phyloP scores from a whole-genome alignment of 2,888 invertebrate genomes.

The Cloeon dipterum region DNA sequence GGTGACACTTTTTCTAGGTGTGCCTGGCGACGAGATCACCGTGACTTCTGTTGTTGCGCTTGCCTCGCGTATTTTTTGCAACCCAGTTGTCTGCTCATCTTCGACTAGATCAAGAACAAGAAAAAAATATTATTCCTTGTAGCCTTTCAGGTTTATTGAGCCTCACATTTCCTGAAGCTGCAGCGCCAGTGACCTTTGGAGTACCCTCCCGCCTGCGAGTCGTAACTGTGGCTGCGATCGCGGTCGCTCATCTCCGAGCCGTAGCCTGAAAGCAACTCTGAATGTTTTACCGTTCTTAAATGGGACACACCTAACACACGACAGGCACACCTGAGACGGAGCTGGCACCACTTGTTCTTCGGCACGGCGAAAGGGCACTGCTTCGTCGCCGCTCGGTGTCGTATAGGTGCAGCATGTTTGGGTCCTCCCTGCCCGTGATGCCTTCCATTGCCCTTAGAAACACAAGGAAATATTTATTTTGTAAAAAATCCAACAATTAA shows the following conservation, averaged over 20 bases:
- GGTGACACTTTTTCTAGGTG: slow-evolving; percentile 20
- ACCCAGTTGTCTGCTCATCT: slow-evolving; percentile 21
- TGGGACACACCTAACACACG: no score
- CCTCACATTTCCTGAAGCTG: slow-evolving; percentile 35
- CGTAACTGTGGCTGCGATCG: slow-evolving; percentile 33
- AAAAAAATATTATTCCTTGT: background rate
- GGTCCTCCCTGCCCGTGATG: slow-evolving; percentile 8
- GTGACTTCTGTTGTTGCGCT: slow-evolving; percentile 1
- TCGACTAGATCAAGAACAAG: slow-evolving; percentile 22
- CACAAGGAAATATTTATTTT: background rate
- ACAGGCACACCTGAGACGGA: slow-evolving; percentile 44
- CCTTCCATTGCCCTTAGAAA: background rate
- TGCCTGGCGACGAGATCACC: slow-evolving; percentile 7
- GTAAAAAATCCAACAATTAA: background rate
- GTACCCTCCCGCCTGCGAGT: slow-evolving; percentile 22
- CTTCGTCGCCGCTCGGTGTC: slow-evolving; percentile 17
- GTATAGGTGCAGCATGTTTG: slow-evolving; percentile 17
- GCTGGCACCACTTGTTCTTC: slow-evolving; percentile 62
- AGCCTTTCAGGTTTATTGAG: background rate
- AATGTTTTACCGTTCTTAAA: background rate
- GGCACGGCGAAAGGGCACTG: slow-evolving; percentile 21
- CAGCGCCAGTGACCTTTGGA: slow-evolving; percentile 32
- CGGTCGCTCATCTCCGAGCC: slow-evolving; percentile 52
- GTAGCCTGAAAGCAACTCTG: slow-evolving; percentile 27
- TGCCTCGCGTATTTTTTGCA: slow-evolving; percentile 7